Conservation (phyloP, 1,140 invertebrate genomes). For the Drosophila ficusphila region DNA sequence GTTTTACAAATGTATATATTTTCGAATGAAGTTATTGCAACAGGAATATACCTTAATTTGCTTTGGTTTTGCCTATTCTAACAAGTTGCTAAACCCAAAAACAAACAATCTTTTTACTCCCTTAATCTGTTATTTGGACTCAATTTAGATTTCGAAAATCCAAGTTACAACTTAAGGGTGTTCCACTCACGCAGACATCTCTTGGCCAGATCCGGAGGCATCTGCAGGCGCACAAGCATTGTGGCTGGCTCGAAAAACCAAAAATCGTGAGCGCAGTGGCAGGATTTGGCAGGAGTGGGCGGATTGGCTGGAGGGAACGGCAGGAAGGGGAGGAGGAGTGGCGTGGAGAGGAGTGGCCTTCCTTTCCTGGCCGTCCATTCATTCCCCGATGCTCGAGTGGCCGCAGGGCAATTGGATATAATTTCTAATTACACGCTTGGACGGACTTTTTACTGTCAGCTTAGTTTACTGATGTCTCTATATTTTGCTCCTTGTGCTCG, state of each 20-base stretch:
- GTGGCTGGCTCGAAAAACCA: slow-evolving; percentile 73
- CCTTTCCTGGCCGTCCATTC: slow-evolving; percentile 31
- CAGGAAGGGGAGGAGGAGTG: not conserved
- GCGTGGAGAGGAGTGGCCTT: not conserved
- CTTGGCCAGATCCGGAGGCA: slow-evolving; percentile 17
- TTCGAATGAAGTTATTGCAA: no score
- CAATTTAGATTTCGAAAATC: not conserved
- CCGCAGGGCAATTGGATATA: slow-evolving; percentile 81
- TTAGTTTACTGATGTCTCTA: slow-evolving; percentile 82
- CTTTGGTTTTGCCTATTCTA: no score
- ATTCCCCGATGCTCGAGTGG: slow-evolving; percentile 71
- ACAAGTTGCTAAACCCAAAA: no score
- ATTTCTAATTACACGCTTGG: slow-evolving; percentile 82
- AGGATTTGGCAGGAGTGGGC: slow-evolving; percentile 15
- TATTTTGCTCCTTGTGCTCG: slow-evolving; percentile 45
- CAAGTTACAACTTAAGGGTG: not conserved
- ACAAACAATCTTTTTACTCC: no score
- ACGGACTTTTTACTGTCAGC: slow-evolving; percentile 82
- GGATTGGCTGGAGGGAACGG: not conserved
- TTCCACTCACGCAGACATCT: slow-evolving; percentile 39
- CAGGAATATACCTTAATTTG: no score
- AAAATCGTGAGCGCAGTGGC: slow-evolving; percentile 58
- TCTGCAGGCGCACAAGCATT: slow-evolving; percentile 55
- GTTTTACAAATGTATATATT: no score
- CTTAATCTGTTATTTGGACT: no score